phyloP scores from a whole-genome alignment of 2,113 vertebrate species.

The Ictalurus furcatus region DNA sequence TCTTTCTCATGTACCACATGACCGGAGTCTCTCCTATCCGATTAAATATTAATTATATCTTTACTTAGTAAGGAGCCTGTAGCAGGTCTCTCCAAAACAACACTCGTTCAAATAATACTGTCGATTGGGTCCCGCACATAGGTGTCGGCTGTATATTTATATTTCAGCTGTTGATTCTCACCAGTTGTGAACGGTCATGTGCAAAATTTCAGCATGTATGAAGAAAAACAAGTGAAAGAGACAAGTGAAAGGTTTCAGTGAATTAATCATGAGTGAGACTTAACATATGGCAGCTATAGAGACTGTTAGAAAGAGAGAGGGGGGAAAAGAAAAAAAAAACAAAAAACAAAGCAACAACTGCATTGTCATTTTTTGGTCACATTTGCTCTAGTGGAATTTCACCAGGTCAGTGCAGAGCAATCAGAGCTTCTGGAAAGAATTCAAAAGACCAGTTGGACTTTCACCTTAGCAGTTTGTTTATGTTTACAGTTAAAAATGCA shows the following conservation, averaged over 20 bases:
- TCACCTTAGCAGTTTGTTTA: slow-evolving; percentile 37
- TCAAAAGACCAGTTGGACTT: slow-evolving; percentile 40
- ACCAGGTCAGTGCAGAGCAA: slow-evolving; percentile 30
- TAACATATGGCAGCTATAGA: neutral
- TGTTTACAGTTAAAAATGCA: slow-evolving; percentile 3
- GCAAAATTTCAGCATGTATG: neutral
- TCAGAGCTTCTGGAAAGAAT: slow-evolving; percentile 16
- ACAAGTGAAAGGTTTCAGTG: slow-evolving; percentile 27
- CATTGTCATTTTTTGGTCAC: neutral
- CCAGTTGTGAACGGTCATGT: neutral
- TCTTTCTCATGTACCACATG: slow-evolving; percentile 40
- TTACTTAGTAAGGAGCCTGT: slow-evolving; percentile 29
- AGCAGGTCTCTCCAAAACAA: slow-evolving; percentile 12
- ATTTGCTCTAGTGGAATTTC: slow-evolving; percentile 42
- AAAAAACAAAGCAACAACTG: neutral
- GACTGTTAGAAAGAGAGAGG: neutral
- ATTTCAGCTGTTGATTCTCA: neutral
- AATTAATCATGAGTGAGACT: slow-evolving; percentile 23
- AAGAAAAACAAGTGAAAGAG: neutral
- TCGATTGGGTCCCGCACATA: neutral
- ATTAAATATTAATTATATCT: slow-evolving; percentile 54
- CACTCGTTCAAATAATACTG: neutral
- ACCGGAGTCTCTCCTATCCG: slow-evolving; percentile 35
- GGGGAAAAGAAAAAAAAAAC: too few species aligned
- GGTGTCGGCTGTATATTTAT: neutral